These are phyloP conservation scores for Lutraria rhynchaena DNA, from an alignment of 1,140 invertebrate genomes.

Conservation along the genomic window DNA sequence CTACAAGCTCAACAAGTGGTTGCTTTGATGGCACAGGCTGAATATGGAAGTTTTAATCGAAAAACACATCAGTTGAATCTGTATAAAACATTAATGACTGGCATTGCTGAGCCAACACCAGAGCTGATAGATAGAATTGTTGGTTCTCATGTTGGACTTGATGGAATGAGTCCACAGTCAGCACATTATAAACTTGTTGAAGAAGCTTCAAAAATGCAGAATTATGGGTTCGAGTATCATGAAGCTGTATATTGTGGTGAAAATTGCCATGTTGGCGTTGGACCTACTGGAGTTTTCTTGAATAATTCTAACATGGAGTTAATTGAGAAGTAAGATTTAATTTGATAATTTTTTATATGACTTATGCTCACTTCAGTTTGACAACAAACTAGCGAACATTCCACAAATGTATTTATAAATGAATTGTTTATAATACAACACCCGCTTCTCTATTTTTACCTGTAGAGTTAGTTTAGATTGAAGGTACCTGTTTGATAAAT, in stretches of 20 bases:
- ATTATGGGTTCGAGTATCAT: conserved; percentile 93
- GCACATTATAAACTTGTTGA: conserved; percentile 92
- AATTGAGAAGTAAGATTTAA: conserved; percentile 78
- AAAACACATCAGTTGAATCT: conserved; percentile 61
- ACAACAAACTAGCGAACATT: too few species aligned
- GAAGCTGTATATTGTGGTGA: conserved; percentile 84
- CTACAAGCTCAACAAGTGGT: conserved; percentile 86
- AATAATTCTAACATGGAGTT: conserved; percentile 81
- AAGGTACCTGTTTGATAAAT: too few species aligned
- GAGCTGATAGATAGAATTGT: conserved; percentile 68
- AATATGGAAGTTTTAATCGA: conserved; percentile 83
- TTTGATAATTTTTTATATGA: too few species aligned
- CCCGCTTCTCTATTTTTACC: too few species aligned
- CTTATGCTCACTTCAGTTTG: too few species aligned
- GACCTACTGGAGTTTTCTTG: conserved; percentile 91
- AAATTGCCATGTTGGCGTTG: conserved; percentile 86
- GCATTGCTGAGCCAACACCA: conserved; percentile 45
- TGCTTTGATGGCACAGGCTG: conserved; percentile 90
- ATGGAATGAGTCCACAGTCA: conserved; percentile 83
- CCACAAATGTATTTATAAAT: too few species aligned
- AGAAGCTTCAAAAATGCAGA: conserved; percentile 89
- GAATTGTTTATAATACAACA: too few species aligned
- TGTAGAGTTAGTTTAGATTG: too few species aligned
- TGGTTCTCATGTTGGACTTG: conserved; percentile 69
- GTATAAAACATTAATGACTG: conserved; percentile 64